These are phyloP conservation scores for Agonopterix heracliana DNA, from an alignment of 2,888 invertebrate species.

Conservation along the genomic window DNA sequence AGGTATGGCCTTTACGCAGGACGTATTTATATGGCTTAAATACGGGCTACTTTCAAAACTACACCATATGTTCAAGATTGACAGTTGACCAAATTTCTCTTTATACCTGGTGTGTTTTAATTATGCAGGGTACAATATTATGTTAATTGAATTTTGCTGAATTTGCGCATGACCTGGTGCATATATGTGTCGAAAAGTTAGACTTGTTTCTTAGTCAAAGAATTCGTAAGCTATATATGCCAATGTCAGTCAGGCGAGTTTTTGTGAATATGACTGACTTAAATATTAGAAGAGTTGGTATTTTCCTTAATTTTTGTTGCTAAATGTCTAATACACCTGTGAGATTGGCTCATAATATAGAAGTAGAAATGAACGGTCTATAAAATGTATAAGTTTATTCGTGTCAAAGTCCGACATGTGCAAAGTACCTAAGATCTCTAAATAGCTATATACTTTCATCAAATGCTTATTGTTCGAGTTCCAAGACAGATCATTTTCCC, in stretches of 20 bases:
- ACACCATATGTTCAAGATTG: constrained; percentile 70
- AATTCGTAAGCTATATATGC: too few relatives aligned
- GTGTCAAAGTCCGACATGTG: constrained; percentile 1
- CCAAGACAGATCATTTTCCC: constrained; percentile 4
- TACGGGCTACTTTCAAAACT: constrained; percentile 63
- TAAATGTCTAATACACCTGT: too few relatives aligned
- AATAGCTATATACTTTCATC: neutral
- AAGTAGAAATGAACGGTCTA: neutral
- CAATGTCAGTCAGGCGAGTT: too few relatives aligned
- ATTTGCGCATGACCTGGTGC: too few relatives aligned
- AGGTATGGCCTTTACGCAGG: constrained; percentile 65
- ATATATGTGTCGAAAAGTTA: too few relatives aligned
- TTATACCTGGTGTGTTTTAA: constrained; percentile 4
- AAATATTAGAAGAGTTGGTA: too few relatives aligned
- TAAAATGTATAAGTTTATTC: constrained; percentile 1
- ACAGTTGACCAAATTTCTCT: constrained; percentile 63
- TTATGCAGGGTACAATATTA: neutral
- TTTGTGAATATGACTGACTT: too few relatives aligned
- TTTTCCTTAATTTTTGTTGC: too few relatives aligned
- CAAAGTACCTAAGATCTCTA: neutral
- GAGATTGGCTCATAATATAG: neutral
- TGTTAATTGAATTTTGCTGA: too few relatives aligned
- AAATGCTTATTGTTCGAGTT: neutral
- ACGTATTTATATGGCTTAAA: constrained; percentile 68
- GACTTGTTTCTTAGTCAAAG: too few relatives aligned